Evolutionary conservation across 2,888 invertebrate genomes (phyloP).

Genomic region (Aethes cnicana): DNA sequence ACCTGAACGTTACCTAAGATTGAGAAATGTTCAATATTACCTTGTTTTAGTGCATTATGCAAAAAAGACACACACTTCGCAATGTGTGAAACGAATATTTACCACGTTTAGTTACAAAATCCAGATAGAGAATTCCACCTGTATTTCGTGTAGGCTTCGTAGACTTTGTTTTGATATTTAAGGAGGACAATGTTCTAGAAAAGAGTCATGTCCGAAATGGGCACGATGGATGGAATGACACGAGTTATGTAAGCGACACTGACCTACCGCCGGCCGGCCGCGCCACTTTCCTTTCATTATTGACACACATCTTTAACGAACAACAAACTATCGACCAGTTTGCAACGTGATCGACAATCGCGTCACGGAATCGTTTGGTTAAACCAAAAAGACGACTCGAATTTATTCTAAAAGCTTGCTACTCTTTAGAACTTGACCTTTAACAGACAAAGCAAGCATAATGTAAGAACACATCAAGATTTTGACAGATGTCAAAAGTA

Average conservation of each 20-base stretch:
- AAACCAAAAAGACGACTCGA: no score
- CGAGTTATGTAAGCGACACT: conserved; percentile 78
- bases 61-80: no score
- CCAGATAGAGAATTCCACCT: no score
- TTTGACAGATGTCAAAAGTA: conserved; percentile 32
- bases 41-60: conserved; percentile 7
- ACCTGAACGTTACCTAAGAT: not conserved
- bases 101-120: no score
- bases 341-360: conserved; percentile 50
- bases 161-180: conserved; percentile 10
- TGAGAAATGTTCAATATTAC: conserved; percentile 2
- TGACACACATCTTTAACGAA: conserved; percentile 73
- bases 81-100: no score
- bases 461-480: conserved; percentile 22
- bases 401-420: no score
- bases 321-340: conserved; percentile 53
- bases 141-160: not conserved
- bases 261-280: conserved; percentile 71
- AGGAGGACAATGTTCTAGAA: conserved; percentile 32
- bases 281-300: conserved; percentile 80
- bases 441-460: conserved; percentile 35
- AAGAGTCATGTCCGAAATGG: conserved; percentile 52
- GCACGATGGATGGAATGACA: conserved; percentile 69
- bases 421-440: not conserved
- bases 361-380: conserved; percentile 32